Conservation (phyloP, 2,797 vertebrate species). For the Pampus argenteus region DNA sequence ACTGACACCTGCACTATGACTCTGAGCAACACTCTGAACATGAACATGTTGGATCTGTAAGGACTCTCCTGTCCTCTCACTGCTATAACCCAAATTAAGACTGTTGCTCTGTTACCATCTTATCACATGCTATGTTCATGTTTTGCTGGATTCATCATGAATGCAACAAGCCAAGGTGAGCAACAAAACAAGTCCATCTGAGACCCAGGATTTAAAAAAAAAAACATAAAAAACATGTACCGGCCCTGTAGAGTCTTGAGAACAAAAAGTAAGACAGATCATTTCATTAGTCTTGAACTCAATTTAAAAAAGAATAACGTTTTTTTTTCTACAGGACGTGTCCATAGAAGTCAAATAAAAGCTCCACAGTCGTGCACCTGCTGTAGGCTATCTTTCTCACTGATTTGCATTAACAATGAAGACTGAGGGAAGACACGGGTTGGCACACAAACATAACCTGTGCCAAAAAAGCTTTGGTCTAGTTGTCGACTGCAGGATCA, state of each 20-base stretch:
- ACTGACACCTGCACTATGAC: constrained; percentile 13
- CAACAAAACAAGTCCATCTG: background rate
- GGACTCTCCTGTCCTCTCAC: constrained; percentile 14
- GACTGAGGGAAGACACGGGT: constrained; percentile 3
- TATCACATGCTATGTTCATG: background rate
- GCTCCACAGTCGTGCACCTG: background rate
- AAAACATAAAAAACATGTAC: background rate
- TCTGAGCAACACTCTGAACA: constrained; percentile 9
- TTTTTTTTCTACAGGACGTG: background rate
- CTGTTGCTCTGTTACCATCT: background rate
- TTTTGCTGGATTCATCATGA: background rate
- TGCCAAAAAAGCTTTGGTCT: constrained; percentile 5
- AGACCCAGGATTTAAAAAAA: background rate
- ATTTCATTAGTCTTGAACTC: background rate
- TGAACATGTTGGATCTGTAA: constrained; percentile 2
- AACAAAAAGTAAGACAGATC: background rate
- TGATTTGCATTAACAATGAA: constrained; percentile 9
- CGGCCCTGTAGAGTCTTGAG: background rate
- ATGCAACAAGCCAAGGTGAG: constrained; percentile 11
- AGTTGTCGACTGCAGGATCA: constrained; percentile 8
- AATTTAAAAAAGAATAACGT: background rate
- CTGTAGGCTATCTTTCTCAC: background rate
- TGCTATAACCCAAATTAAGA: constrained; percentile 10
- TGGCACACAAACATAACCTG: constrained; percentile 26
- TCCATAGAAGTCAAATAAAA: background rate